These are phyloP conservation scores for Hipparchia sbordonii DNA, from an alignment of 2,888 invertebrate genomes.

Conservation along the genomic window DNA sequence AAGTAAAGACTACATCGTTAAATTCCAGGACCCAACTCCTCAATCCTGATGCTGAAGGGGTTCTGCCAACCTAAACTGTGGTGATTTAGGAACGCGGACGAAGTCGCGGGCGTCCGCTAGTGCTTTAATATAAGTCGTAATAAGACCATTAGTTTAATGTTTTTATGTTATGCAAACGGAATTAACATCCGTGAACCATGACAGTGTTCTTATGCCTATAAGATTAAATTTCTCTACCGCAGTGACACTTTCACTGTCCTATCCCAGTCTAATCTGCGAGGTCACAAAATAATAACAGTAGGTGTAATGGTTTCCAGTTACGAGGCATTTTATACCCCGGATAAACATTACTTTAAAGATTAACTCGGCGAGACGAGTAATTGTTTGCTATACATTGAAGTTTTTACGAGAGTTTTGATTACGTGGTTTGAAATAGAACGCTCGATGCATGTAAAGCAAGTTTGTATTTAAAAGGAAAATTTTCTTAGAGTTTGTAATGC, in stretches of 20 bases:
- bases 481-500: slow-evolving; percentile 20
- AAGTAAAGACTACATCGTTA: no score
- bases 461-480: background rate
- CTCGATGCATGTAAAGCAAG: background rate
- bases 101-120: no score
- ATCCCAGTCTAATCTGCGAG: slow-evolving; percentile 47
- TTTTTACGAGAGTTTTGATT: background rate
- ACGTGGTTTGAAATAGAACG: background rate
- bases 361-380: slow-evolving; percentile 21
- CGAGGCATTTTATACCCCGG: slow-evolving; percentile 38
- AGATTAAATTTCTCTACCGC: slow-evolving; percentile 48
- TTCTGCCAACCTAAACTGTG: no score
- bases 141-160: background rate
- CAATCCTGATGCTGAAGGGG: no score
- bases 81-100: no score
- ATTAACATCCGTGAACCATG: slow-evolving; percentile 4
- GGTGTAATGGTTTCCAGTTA: slow-evolving; percentile 33
- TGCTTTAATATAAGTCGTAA: background rate
- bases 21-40: no score
- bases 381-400: background rate
- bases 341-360: background rate
- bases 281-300: slow-evolving; percentile 45
- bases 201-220: slow-evolving; percentile 21
- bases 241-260: slow-evolving; percentile 57
- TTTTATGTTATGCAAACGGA: slow-evolving; percentile 36